phyloP scores from a whole-genome alignment of 2,113 vertebrate genomes.

The Podilymbus podiceps region DNA sequence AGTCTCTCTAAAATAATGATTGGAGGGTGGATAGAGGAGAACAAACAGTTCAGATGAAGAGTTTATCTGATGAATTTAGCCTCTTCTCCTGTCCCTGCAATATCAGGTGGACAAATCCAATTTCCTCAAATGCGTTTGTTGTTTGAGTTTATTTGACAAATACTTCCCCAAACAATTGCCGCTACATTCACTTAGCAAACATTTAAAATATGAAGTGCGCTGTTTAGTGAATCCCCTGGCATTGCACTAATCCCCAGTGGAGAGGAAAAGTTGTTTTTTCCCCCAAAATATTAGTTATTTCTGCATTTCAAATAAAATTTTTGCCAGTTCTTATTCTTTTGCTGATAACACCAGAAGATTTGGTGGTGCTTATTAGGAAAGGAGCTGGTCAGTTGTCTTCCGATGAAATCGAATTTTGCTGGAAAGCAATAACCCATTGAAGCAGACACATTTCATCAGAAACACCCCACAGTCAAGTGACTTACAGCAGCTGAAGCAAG shows the following conservation, averaged over 20 bases:
- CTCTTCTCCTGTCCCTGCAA: neutral
- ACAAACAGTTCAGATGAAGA: constrained; percentile 44
- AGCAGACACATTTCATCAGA: constrained; percentile 3
- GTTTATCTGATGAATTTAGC: constrained; percentile 63
- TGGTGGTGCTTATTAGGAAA: neutral
- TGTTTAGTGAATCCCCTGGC: constrained; percentile 11
- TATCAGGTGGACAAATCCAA: constrained; percentile 67
- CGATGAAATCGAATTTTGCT: neutral
- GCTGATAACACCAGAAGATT: neutral
- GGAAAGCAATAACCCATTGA: constrained; percentile 24
- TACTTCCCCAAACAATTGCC: constrained; percentile 37
- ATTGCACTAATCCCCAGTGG: neutral
- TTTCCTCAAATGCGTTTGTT: constrained; percentile 62
- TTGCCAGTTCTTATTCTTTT: neutral
- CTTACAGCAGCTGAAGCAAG: neutral
- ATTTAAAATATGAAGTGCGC: constrained; percentile 22
- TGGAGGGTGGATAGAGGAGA: constrained; percentile 34
- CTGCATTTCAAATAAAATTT: constrained; percentile 18
- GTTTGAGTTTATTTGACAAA: constrained; percentile 63
- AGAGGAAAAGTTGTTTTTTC: neutral
- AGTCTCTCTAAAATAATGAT: constrained; percentile 54
- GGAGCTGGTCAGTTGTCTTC: constrained; percentile 31
- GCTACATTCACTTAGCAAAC: constrained; percentile 52
- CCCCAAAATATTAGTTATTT: neutral
- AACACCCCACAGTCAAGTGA: neutral